Conservation (phyloP, 2,113 vertebrate genomes). For the Solea solea region DNA sequence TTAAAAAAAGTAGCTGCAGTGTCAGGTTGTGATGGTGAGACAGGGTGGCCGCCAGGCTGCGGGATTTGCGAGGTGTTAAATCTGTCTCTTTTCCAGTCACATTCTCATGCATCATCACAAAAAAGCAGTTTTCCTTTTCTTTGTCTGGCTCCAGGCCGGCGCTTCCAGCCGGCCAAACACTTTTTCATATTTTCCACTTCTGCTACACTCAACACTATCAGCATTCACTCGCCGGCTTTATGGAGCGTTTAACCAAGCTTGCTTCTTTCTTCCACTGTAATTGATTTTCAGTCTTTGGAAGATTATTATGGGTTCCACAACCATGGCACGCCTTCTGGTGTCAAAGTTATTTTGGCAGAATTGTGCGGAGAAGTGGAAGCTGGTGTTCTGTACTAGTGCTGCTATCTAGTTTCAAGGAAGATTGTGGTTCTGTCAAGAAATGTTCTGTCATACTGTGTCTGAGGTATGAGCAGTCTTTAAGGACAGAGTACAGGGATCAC, state of each 20-base stretch:
- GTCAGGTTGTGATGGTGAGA: background rate
- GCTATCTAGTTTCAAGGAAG: no score
- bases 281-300: conserved; percentile 21
- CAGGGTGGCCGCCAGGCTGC: background rate
- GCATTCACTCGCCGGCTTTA: conserved; percentile 37
- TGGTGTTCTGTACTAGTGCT: background rate
- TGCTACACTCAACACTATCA: conserved; percentile 54
- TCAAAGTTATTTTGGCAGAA: background rate
- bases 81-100: conserved; percentile 22
- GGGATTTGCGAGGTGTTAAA: background rate
- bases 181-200: conserved; percentile 61
- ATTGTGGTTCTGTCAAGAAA: no score
- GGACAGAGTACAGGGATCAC: no score
- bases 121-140: conserved; percentile 48
- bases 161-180: conserved; percentile 32
- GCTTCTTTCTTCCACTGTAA: conserved; percentile 24
- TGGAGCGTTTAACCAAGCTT: conserved; percentile 1
- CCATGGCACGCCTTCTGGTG: accelerated
- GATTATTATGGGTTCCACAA: conserved; percentile 25
- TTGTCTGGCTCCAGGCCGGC: conserved; percentile 57
- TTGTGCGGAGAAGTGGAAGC: background rate
- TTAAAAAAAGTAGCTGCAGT: no score
- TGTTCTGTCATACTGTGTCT: no score
- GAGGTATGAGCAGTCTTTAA: no score
- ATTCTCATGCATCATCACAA: background rate